Evolutionary conservation across 2,113 vertebrate species (phyloP).

Genomic region (Corythornis madagascariensis): DNA sequence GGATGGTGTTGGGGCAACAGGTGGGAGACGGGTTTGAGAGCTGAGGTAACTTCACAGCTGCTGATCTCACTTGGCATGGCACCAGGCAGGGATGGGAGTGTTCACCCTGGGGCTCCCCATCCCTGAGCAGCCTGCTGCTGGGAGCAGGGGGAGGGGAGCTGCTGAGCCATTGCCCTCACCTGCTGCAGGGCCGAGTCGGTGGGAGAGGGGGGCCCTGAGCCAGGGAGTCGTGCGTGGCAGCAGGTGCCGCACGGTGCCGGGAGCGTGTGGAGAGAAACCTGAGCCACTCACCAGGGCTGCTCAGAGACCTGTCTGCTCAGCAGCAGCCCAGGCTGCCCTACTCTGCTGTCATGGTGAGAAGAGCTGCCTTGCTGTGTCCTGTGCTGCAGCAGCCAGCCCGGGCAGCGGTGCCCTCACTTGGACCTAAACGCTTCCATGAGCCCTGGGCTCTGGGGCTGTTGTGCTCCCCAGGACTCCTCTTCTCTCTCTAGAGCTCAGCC

Average conservation of each 20-base stretch:
- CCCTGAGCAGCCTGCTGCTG: not conserved
- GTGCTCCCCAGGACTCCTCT: not conserved
- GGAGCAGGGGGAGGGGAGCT: not conserved
- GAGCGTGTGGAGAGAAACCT: not conserved
- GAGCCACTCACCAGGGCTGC: not conserved
- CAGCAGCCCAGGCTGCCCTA: not conserved
- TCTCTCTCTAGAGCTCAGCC: constrained; percentile 63
- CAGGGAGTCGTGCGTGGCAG: not conserved
- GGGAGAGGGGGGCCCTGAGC: fast-evolving
- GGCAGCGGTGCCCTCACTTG: fast-evolving
- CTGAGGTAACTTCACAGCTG: constrained; percentile 62
- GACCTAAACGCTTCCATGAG: fast-evolving
- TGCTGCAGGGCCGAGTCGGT: not conserved
- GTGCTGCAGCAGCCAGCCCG: not conserved
- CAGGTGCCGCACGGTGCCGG: fast-evolving
- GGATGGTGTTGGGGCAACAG: not conserved
- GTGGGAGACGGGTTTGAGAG: not conserved
- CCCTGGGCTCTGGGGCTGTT: not conserved
- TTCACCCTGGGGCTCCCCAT: constrained; percentile 23
- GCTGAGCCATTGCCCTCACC: not conserved
- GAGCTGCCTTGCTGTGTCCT: fast-evolving
- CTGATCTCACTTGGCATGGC: constrained; percentile 37
- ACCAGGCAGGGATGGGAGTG: not conserved
- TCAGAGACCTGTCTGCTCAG: not conserved
- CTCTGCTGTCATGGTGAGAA: constrained; percentile 66